Conservation (phyloP, 1,140 invertebrate species). For the Meloidogyne floridensis region DNA sequence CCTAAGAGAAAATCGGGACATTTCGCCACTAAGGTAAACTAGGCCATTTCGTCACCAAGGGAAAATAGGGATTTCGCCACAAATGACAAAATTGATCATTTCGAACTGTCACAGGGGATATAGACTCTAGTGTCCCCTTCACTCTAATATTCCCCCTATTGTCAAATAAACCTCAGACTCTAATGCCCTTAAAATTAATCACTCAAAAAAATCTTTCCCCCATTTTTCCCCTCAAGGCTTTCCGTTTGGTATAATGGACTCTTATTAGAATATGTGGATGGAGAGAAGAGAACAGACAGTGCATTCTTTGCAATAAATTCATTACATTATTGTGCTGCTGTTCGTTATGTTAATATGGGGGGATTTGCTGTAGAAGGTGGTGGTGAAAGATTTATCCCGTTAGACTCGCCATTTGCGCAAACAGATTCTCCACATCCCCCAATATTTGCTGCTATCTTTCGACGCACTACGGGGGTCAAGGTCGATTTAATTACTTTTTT, state of each 20-base stretch:
- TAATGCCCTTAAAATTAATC: not conserved
- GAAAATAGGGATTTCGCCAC: not conserved
- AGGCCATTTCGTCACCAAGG: not conserved
- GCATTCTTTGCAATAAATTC: constrained; percentile 95
- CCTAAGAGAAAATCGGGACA: not conserved
- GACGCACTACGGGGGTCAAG: constrained; percentile 94
- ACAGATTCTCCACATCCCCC: constrained; percentile 82
- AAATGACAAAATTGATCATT: not conserved
- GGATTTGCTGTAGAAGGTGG: constrained; percentile 67
- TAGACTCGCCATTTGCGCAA: constrained; percentile 91
- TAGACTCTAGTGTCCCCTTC: not conserved
- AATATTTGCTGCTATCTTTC: constrained; percentile 90
- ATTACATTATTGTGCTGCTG: constrained; percentile 94
- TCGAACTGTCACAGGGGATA: not conserved
- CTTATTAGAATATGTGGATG: constrained; percentile 91
- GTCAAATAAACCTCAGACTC: not conserved
- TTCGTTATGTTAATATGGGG: constrained; percentile 77
- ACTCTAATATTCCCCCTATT: too few species aligned
- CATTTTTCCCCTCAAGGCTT: constrained; percentile 69
- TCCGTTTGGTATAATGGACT: constrained; percentile 96
- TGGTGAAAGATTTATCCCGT: constrained; percentile 84
- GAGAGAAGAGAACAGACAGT: constrained; percentile 84
- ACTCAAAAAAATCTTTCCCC: not conserved
- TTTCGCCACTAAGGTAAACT: not conserved
- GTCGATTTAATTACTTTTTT: constrained; percentile 64